Conservation (phyloP, 2,888 invertebrate genomes). For the Athalia circularis region DNA sequence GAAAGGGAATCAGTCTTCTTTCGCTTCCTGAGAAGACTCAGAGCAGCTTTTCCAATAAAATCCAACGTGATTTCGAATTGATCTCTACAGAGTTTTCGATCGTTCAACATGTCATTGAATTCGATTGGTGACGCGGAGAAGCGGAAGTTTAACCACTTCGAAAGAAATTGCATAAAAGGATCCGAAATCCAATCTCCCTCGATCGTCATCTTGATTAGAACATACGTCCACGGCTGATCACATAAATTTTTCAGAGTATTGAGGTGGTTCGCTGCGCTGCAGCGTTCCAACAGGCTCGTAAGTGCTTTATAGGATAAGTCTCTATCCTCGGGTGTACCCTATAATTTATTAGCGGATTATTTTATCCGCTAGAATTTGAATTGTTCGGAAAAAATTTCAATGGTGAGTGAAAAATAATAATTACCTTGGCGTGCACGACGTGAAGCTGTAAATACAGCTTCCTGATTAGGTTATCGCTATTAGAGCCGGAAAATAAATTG, state of each 20-base stretch:
- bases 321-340: conserved; percentile 17
- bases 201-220: conserved; percentile 47
- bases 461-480: background rate
- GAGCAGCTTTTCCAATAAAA: conserved; percentile 18
- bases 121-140: background rate
- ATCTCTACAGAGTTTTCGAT: conserved; percentile 23
- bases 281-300: conserved; percentile 49
- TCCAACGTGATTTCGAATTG: conserved; percentile 38
- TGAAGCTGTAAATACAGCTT: conserved; percentile 36
- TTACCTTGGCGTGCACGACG: conserved; percentile 37
- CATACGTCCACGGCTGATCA: conserved; percentile 39
- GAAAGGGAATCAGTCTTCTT: background rate
- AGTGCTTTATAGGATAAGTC: conserved; percentile 53
- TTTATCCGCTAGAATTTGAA: background rate
- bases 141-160: conserved; percentile 52
- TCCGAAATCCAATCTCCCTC: conserved; percentile 17
- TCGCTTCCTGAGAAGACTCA: background rate
- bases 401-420: background rate
- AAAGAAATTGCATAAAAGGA: conserved; percentile 53
- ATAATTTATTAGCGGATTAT: background rate
- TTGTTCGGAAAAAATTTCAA: background rate
- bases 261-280: conserved; percentile 16
- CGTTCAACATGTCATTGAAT: background rate
- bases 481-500: background rate
- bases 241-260: conserved; percentile 23